These are phyloP conservation scores for Lucinisca nassula DNA, from an alignment of 2,888 invertebrate genomes.

Conservation along the genomic window DNA sequence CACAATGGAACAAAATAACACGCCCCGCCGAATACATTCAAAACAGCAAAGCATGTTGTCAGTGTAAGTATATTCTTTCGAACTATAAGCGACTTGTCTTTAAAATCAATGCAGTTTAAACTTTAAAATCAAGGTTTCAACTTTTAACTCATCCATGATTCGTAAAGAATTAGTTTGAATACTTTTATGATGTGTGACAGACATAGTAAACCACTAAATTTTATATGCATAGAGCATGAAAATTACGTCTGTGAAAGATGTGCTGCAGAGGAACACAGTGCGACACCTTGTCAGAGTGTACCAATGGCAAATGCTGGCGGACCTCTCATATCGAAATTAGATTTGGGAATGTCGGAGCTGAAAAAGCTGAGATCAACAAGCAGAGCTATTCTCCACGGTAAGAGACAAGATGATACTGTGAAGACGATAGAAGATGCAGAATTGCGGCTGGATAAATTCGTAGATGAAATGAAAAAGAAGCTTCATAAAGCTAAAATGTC, in stretches of 20 bases:
- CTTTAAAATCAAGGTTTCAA: no score
- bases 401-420: conserved; percentile 53
- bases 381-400: conserved; percentile 55
- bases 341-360: conserved; percentile 51
- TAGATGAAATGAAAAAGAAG: conserved; percentile 62
- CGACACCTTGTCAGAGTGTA: conserved; percentile 56
- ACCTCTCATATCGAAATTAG: conserved; percentile 56
- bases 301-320: conserved; percentile 51
- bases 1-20: no score
- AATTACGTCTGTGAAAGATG: conserved; percentile 49
- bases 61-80: no score
- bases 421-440: conserved; percentile 61
- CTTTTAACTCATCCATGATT: no score
- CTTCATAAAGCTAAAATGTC: conserved; percentile 56
- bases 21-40: no score
- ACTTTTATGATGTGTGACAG: conserved; percentile 61
- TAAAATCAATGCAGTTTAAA: no score
- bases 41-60: no score
- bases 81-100: no score
- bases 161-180: no score
- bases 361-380: conserved; percentile 37
- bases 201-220: conserved; percentile 51
- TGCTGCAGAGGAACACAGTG: conserved; percentile 39
- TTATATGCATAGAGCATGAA: conserved; percentile 61
- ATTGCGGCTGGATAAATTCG: conserved; percentile 57